Evolutionary conservation across 2,888 invertebrate genomes (phyloP), one percentile per base, ranked within the genome.

Genomic region (Colletes collaris): DNA sequence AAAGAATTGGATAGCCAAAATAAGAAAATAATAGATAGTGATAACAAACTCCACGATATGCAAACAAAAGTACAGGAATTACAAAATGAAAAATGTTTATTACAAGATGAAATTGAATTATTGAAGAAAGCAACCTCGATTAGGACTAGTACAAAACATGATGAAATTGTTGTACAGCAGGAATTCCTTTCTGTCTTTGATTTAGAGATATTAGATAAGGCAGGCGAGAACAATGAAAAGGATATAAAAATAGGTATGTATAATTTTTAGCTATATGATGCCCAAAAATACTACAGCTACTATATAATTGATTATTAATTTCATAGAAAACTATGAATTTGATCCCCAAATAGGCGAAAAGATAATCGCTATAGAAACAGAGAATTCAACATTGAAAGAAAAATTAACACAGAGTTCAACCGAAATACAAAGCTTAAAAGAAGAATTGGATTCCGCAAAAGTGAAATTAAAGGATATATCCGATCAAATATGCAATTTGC

Each of bases 1-100:
- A 89, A 92, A 4, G 88, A 86, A 66, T 50, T 89, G 0, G 90
- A 89, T 37, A 71, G 44, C 7, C 76, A 86, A 68, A 77, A 16
- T 5, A 72, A 78, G 64, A 75, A 85, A 53, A 13, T 74, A 13
- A 1, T 19, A 0, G 16, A 65, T 37, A 4, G 40, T 10, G 65
- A 82, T 19, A 63, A 16, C 0, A 73, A 68, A 56, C 13, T 77
- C 3, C 37, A 70, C 46, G 16, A 55, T 62, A 49, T 83, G 69
- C 46, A 71, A 64, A 52, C 66, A 0, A 58, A 81, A 79, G 63
- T 86, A n/a, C 35, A 56, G 2, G 60, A 55, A 58, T 69, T 86
- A 7, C 53, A 81, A 37, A 63, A 55, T 60, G 84, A 85, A 53
- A 86, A 79, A n/a, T 64, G 63, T 16, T 7, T 37, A 0, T 40